Evolutionary conservation across 2,113 vertebrate species (phyloP), one percentile per base, ranked within the genome.

Genomic region (Oceanodroma tethys): DNA sequence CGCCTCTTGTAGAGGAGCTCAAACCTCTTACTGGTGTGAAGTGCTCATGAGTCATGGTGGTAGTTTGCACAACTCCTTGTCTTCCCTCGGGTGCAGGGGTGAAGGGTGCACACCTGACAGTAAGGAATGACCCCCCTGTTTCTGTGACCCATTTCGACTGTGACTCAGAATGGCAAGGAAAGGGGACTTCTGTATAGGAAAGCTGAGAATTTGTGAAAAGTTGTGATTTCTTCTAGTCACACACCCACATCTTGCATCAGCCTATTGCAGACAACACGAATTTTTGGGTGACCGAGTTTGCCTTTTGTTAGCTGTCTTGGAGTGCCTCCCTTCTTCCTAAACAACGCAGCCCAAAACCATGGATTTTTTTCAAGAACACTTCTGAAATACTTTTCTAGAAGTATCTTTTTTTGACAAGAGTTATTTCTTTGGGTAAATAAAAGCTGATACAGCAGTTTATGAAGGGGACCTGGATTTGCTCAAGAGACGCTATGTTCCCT

Each of bases 271-370:
- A 8, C 22, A 38, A 1, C 3, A 7, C 13, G 27, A 66, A 2
- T 58, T 50, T 32, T 10, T 30, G 26, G 1, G 29, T 17, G 42
- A 1, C 1, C 32, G 85, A 59, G 17, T 30, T 53, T 78, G 26
- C 60, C 78, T 63, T 70, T 30, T 43, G 56, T n/a, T 32, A 23
- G 34, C 50, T 65, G 40, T n/a, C 47, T 23, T 38, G 23, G 23
- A 27, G 13, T n/a, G 21, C 45, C 30, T 80, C 34, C 14, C 36
- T 48, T 40, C 79, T 71, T 38, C 47, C 71, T 43, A 11, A 74
- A 52, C 13, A 52, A 13, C 1, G 18, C 81, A 45, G 11, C 59
- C 42, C 2, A 2, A 26, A 52, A 16, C 14, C 6, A 0, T 3
- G 48, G 20, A 18, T 81, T 73, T 66, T 73, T 68, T 63, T 56